phyloP scores from a whole-genome alignment of 2,888 invertebrate genomes.

The Parnassius orleans region DNA sequence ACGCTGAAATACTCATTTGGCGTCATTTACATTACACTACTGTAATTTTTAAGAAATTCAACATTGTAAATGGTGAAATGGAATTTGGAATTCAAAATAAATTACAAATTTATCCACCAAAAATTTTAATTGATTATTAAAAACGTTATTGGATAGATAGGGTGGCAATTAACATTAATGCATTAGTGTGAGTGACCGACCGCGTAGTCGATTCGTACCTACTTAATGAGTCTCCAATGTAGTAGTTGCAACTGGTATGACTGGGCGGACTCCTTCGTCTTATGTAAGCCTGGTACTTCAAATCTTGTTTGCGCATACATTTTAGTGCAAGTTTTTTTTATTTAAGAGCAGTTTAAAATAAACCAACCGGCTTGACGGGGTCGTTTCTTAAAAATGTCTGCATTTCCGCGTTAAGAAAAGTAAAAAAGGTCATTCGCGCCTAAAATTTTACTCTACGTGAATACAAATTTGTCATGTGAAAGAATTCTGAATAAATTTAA shows the following conservation, averaged over 20 bases:
- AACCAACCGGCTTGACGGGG: constrained; percentile 68
- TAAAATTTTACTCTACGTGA: constrained; percentile 50
- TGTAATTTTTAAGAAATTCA: background rate
- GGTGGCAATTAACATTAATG: constrained; percentile 53
- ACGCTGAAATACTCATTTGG: constrained; percentile 10
- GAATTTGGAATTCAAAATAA: too few species aligned
- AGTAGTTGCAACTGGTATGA: constrained; percentile 53
- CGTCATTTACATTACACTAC: background rate
- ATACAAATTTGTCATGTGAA: constrained; percentile 36
- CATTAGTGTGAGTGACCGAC: constrained; percentile 47
- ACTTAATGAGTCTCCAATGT: constrained; percentile 50
- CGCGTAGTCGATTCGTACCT: constrained; percentile 53
- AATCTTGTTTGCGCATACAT: constrained; percentile 76
- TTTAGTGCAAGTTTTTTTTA: constrained; percentile 71
- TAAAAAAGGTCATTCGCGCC: constrained; percentile 69
- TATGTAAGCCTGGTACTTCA: constrained; percentile 70
- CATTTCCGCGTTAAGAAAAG: constrained; percentile 75
- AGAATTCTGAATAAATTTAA: constrained; percentile 33
- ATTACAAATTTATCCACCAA: background rate
- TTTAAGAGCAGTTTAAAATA: constrained; percentile 58
- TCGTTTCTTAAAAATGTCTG: constrained; percentile 68
- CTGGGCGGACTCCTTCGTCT: constrained; percentile 51
- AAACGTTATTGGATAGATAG: constrained; percentile 57
- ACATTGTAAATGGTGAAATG: too few species aligned
- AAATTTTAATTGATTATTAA: constrained; percentile 9